Conservation (phyloP, 2,888 invertebrate species). For the Drosophila nr. medialis region DNA sequence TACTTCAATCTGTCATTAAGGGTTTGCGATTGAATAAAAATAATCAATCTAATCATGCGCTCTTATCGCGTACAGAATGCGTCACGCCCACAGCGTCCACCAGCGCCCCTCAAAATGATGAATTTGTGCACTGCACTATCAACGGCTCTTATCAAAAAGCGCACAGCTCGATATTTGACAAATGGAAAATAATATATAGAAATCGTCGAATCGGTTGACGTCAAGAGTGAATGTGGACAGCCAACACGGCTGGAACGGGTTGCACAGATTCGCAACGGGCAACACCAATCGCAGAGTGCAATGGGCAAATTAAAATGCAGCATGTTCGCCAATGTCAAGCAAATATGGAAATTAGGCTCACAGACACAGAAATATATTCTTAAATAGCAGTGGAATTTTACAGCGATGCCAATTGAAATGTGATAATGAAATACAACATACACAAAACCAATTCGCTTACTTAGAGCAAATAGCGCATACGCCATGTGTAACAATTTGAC, state of each 20-base stretch:
- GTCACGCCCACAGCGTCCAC: constrained; percentile 53
- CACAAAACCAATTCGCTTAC: constrained; percentile 4
- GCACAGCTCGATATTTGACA: constrained; percentile 44
- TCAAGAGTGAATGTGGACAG: constrained; percentile 44
- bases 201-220: constrained; percentile 56
- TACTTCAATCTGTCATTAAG: constrained; percentile 9
- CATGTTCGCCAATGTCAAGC: constrained; percentile 22
- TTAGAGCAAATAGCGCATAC: constrained; percentile 60
- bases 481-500: constrained; percentile 54
- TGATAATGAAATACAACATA: constrained; percentile 14
- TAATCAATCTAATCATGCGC: constrained; percentile 64
- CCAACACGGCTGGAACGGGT: neutral
- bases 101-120: constrained; percentile 29
- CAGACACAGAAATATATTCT: neutral
- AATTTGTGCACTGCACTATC: constrained; percentile 52
- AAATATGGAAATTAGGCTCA: constrained; percentile 34
- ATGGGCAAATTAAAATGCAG: constrained; percentile 59
- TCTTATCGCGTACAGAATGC: constrained; percentile 38
- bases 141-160: constrained; percentile 53
- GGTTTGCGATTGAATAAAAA: constrained; percentile 6
- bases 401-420: constrained; percentile 31
- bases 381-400: constrained; percentile 44
- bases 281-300: constrained; percentile 11
- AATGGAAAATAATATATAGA: constrained; percentile 62
- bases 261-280: constrained; percentile 1